Conservation (phyloP, 64 coral and sea anemone species). For the Stichodactyla helianthus region DNA sequence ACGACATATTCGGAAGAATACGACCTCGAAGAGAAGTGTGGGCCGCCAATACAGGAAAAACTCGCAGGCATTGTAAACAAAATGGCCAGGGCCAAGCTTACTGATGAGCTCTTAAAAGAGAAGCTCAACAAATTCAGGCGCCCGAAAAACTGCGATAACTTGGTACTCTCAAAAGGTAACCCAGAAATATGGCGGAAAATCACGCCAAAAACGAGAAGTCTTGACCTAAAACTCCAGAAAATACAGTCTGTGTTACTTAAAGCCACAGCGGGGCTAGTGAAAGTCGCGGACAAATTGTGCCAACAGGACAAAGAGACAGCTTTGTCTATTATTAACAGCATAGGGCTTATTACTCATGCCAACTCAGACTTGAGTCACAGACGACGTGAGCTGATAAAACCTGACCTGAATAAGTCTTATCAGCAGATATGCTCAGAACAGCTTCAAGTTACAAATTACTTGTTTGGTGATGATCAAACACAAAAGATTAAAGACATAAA, state of each 20-base stretch:
- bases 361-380: conserved; percentile 42
- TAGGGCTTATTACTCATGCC: conserved; percentile 44
- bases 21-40: conserved; percentile 44
- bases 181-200: conserved; percentile 48
- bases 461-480: conserved; percentile 52
- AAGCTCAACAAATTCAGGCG: conserved; percentile 50
- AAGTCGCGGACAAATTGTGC: conserved; percentile 30
- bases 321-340: conserved; percentile 23
- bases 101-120: conserved; percentile 47
- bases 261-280: conserved; percentile 7
- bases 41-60: conserved; percentile 8
- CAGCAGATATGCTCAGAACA: conserved; percentile 45
- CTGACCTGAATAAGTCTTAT: conserved; percentile 44
- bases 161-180: conserved; percentile 31
- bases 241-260: conserved; percentile 17
- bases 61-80: conserved; percentile 43
- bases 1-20: conserved; percentile 17
- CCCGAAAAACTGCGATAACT: conserved; percentile 42
- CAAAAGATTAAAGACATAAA: conserved; percentile 56
- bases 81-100: conserved; percentile 40
- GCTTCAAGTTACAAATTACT: conserved; percentile 17
- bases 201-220: conserved; percentile 23
- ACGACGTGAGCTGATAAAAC: conserved; percentile 25
- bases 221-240: conserved; percentile 38
- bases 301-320: conserved; percentile 1